Evolutionary conservation across 2,113 vertebrate genomes (phyloP).

Genomic region (Bubo blakistoni): DNA sequence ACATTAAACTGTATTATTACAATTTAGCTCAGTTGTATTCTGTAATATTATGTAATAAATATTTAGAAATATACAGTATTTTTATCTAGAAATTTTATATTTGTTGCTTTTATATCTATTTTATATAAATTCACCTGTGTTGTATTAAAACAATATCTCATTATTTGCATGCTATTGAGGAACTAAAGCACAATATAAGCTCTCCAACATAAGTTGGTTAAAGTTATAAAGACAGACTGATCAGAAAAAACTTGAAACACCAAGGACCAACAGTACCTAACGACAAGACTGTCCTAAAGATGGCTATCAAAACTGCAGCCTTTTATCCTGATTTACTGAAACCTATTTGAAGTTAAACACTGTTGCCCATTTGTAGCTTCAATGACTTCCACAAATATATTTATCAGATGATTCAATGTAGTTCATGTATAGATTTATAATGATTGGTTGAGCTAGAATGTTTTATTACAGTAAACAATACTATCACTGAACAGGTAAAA

Average conservation of each 20-base stretch:
- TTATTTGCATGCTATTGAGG: not conserved
- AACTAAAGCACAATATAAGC: not conserved
- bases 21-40: not conserved
- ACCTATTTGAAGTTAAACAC: not conserved
- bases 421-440: not conserved
- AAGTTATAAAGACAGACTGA: not conserved
- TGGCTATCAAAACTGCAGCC: not conserved
- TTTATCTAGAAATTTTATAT: not conserved
- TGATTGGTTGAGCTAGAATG: not conserved
- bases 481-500: not conserved
- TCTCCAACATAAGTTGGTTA: not conserved
- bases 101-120: not conserved
- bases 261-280: not conserved
- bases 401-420: not conserved
- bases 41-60: not conserved
- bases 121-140: not conserved
- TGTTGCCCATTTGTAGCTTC: not conserved
- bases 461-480: not conserved
- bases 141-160: not conserved
- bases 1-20: not conserved
- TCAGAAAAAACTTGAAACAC: not conserved
- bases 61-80: not conserved
- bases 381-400: not conserved
- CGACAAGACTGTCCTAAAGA: not conserved
- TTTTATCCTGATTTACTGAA: not conserved